Base-by-base conservation (phyloP, 2,797 vertebrate species). In the Babyrousa celebensis region DNA sequence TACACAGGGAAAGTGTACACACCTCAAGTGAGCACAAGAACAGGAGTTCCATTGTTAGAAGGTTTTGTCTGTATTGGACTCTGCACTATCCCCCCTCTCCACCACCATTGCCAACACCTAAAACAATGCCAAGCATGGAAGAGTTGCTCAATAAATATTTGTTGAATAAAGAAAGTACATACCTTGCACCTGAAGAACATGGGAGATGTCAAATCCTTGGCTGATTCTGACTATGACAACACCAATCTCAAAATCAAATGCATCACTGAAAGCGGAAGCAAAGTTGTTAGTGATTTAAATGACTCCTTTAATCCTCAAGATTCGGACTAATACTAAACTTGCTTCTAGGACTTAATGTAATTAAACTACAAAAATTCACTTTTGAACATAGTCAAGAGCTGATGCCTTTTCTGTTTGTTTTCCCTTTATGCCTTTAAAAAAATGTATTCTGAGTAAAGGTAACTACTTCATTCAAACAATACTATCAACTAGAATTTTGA, bases 181-280 rank as follows among this genome's bases (percentile, higher is more conserved):
- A 99, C 99, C 99, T 99, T 99, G 99, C 83, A 99, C 99, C 95
- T 99, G 99, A 14, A 99, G 98, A 78, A 99, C 98, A 85, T 99
- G 99, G 12, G 99, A 99, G 96, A 99, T 98, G 97, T 99, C 99
- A 97, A 99, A 99, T 20, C 99, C 99, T 98, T 99, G 99, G 95
- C 97, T 98, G 91, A 99, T 98, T 98, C 99, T 99, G 98, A 99
- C 98, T 0, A 99, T 97, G 97, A 99, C 97, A 14, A 99, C 99
- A 1, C 99, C 99, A 0, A 99, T 99, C 97, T 99, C 99, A 97
- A 99, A 99, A 98, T 99, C 99, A 98, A 99, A 99, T 0, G 99
- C 99, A 75, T 99, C 99, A 29, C 99, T 99, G 98, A 92, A 98
- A 98, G 77, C 43, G 32, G 94, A 97, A 97, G 80, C 63, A 87